phyloP scores from a whole-genome alignment of 2,888 invertebrate species.

The Miltochrista miniata region DNA sequence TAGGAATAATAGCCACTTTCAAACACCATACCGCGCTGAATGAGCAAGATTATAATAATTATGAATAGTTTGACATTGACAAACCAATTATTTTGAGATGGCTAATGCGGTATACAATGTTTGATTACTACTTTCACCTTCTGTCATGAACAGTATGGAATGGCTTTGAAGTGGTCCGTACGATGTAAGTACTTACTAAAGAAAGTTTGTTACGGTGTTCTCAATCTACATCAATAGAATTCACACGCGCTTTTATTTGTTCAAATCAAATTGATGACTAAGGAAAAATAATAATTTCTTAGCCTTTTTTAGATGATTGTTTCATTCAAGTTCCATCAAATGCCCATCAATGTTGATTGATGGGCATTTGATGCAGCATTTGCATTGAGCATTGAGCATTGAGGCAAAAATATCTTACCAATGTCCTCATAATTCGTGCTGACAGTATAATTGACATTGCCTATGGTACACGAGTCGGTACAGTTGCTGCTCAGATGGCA shows the following conservation, averaged over 20 bases:
- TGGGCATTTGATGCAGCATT: too few species aligned
- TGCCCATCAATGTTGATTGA: too few species aligned
- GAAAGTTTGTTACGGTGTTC: too few species aligned
- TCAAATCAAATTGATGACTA: too few species aligned
- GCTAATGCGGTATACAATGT: neutral
- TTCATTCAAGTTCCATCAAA: too few species aligned
- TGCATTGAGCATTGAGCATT: too few species aligned
- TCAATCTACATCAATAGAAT: too few species aligned
- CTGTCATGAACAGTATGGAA: neutral
- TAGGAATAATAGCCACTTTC: slow-evolving; percentile 22
- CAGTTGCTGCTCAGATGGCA: slow-evolving; percentile 66
- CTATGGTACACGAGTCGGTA: slow-evolving; percentile 58
- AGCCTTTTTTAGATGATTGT: too few species aligned
- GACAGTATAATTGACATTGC: slow-evolving; percentile 66
- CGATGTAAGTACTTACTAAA: neutral
- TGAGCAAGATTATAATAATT: slow-evolving; percentile 1
- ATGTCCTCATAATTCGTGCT: slow-evolving; percentile 40
- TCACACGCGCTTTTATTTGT: too few species aligned
- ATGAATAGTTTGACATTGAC: neutral
- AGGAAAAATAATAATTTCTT: too few species aligned
- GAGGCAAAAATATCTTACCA: slow-evolving; percentile 41
- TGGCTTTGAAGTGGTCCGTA: neutral
- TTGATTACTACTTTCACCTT: neutral
- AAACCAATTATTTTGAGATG: neutral
- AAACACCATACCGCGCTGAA: neutral